A percentile compares a stretch with the other conserved stretches of the same genome.
These are phyloP conservation scores for Eriosoma lanigerum DNA, from an alignment of 1,140 invertebrate species.

Conservation along the genomic window DNA sequence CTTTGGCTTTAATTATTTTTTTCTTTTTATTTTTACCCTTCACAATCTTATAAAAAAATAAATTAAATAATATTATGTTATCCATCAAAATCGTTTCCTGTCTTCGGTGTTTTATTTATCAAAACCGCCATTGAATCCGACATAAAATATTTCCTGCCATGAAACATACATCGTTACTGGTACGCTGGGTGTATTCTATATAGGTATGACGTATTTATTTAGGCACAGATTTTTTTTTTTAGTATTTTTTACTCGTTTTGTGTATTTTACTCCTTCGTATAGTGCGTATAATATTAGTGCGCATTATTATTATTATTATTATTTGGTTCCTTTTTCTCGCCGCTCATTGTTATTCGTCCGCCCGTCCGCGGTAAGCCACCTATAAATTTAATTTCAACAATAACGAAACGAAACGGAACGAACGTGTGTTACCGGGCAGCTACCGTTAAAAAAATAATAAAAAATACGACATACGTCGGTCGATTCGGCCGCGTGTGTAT, in stretches of 20 bases:
- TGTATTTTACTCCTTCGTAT: slow-evolving; percentile 24
- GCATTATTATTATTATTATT: not conserved
- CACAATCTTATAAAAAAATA: too few species aligned
- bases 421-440: not conserved
- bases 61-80: too few species aligned
- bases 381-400: slow-evolving; percentile 45
- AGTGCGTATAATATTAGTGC: too few species aligned
- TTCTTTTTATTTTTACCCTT: too few species aligned
- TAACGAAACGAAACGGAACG: slow-evolving; percentile 31
- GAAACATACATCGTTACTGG: too few species aligned
- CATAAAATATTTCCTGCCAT: too few species aligned
- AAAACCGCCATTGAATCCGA: too few species aligned
- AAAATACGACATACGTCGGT: not conserved
- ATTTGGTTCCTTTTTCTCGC: slow-evolving; percentile 12
- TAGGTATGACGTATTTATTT: not conserved
- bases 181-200: not conserved
- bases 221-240: not conserved
- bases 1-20: too few species aligned
- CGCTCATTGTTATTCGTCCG: slow-evolving; percentile 1
- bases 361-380: slow-evolving; percentile 27
- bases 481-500: slow-evolving; percentile 1
- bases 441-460: slow-evolving; percentile 27
- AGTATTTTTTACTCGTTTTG: not conserved
- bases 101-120: too few species aligned
- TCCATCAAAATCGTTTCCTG: too few species aligned